phyloP scores from a whole-genome alignment of 1,140 invertebrate species.

The Hetaerina americana region DNA sequence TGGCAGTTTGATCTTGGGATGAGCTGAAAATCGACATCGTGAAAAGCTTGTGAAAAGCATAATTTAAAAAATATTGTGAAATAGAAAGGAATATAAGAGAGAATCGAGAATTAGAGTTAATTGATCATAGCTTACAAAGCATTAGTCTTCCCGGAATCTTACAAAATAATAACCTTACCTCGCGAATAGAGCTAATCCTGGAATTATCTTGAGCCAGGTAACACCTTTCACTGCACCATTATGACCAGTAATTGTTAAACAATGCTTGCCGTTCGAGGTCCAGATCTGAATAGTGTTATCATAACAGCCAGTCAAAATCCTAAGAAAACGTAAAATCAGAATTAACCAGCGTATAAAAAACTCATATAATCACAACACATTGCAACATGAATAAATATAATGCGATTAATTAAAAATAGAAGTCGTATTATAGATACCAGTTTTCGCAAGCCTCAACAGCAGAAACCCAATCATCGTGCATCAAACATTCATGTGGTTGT shows the following conservation, averaged over 20 bases:
- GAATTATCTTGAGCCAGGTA: conserved; percentile 60
- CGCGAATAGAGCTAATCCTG: conserved; percentile 52
- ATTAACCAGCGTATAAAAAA: conserved; percentile 1
- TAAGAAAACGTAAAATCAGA: conserved; percentile 27
- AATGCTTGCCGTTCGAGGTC: conserved; percentile 69
- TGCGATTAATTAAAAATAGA: conserved; percentile 3
- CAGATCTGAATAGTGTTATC: conserved; percentile 86
- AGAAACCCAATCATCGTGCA: conserved; percentile 94
- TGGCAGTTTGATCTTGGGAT: conserved; percentile 84
- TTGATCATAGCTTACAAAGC: too few relatives aligned
- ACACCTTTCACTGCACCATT: conserved; percentile 74
- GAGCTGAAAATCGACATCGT: conserved; percentile 37
- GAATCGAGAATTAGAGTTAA: too few relatives aligned
- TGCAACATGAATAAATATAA: conserved; percentile 6
- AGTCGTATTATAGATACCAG: conserved; percentile 40
- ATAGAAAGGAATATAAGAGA: too few relatives aligned
- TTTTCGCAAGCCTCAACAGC: conserved; percentile 58
- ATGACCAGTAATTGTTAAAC: conserved; percentile 74
- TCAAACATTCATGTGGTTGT: conserved; percentile 73
- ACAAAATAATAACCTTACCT: conserved; percentile 48
- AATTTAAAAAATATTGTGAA: too few relatives aligned
- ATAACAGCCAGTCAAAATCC: conserved; percentile 89
- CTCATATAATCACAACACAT: conserved; percentile 8
- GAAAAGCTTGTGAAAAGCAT: too few relatives aligned
- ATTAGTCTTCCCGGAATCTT: background rate